Evolutionary conservation across 2,888 invertebrate species (phyloP).

Genomic region (Caenorhabditis auriculariae): DNA sequence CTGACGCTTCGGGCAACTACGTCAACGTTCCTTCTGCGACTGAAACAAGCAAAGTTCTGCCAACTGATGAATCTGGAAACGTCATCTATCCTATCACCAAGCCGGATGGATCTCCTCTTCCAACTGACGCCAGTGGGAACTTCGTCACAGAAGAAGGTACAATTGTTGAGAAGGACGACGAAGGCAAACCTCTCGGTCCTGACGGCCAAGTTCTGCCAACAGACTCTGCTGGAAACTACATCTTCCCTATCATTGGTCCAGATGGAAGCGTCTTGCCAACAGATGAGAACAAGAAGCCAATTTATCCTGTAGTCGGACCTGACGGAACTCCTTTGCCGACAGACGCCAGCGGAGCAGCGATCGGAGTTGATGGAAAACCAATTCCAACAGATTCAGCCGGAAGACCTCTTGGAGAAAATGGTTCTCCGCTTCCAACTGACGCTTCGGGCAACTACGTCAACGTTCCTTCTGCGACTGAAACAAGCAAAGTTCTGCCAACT

Average conservation of each 20-base stretch:
- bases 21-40: conserved; percentile 23
- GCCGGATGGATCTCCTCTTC: conserved; percentile 26
- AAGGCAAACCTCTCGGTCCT: conserved; percentile 25
- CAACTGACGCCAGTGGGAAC: conserved; percentile 16
- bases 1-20: conserved; percentile 26
- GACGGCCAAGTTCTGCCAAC: conserved; percentile 20
- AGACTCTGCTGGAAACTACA: conserved; percentile 10
- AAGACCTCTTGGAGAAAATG: conserved; percentile 22
- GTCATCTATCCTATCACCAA: conserved; percentile 32
- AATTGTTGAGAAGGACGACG: conserved; percentile 9
- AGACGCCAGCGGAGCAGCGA: conserved; percentile 6
- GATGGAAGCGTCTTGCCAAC: conserved; percentile 22
- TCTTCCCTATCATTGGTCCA: conserved; percentile 30
- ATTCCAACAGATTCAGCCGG: conserved; percentile 33
- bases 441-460: conserved; percentile 17
- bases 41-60: conserved; percentile 10
- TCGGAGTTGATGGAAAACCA: conserved; percentile 22
- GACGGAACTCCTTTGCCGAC: conserved; percentile 17
- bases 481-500: conserved; percentile 19
- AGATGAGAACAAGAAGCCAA: conserved; percentile 21
- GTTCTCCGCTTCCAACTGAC: conserved; percentile 28
- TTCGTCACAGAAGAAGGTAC: conserved; percentile 20
- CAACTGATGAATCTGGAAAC: conserved; percentile 15
- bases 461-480: conserved; percentile 11
- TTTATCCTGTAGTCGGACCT: conserved; percentile 13